phyloP scores from a whole-genome alignment of 2,888 invertebrate genomes.

The Piscicola geometra region DNA sequence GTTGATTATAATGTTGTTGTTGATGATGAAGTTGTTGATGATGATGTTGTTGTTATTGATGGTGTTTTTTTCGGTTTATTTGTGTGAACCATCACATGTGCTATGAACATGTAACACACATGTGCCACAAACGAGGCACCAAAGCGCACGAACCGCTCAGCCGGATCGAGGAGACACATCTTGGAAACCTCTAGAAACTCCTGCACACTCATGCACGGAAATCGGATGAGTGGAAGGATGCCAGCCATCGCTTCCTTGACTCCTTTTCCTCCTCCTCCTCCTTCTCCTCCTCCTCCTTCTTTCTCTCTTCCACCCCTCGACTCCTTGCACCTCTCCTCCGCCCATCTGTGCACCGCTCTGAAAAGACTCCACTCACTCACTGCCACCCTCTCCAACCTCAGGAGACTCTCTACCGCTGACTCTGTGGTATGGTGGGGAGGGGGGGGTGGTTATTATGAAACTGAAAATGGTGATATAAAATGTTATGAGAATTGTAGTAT shows the following conservation, averaged over 20 bases:
- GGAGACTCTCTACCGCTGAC: conserved; percentile 52
- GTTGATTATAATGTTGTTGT: no score
- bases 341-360: conserved; percentile 46
- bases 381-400: conserved; percentile 66
- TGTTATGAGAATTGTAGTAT: no score
- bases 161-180: conserved; percentile 35
- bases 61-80: no score
- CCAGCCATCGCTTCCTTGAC: conserved; percentile 44
- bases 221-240: conserved; percentile 46
- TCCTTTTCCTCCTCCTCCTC: neutral
- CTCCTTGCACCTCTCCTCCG: conserved; percentile 45
- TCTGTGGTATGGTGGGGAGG: neutral
- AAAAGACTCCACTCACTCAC: conserved; percentile 57
- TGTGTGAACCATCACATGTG: no score
- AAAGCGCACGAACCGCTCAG: conserved; percentile 36
- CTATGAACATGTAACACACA: no score
- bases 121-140: no score
- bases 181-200: conserved; percentile 40
- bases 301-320: conserved; percentile 24
- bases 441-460: no score
- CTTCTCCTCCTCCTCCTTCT: conserved; percentile 5
- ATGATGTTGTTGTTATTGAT: no score
- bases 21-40: no score
- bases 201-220: conserved; percentile 45
- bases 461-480: no score